phyloP scores from a whole-genome alignment of 2,113 vertebrate species.

The Phyllopteryx taeniolatus region DNA sequence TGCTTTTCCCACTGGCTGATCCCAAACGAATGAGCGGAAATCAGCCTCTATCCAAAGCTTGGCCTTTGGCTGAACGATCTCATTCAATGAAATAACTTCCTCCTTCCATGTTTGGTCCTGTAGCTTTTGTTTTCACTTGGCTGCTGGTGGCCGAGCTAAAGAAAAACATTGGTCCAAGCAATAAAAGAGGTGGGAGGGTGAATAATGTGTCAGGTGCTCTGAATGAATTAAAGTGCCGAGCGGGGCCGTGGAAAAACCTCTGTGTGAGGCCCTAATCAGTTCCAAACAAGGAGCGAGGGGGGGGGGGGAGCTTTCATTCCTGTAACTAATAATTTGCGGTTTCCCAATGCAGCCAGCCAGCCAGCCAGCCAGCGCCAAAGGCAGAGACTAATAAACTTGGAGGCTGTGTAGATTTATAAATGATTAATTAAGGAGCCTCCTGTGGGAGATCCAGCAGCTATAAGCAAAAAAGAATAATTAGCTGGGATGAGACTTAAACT shows the following conservation, averaged over 20 bases:
- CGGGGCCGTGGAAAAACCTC: conserved; percentile 68
- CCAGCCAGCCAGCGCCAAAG: conserved; percentile 75
- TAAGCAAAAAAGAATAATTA: conserved; percentile 83
- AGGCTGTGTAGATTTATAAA: conserved; percentile 83
- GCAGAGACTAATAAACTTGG: conserved; percentile 80
- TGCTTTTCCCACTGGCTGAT: conserved; percentile 14
- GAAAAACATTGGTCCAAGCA: conserved; percentile 63
- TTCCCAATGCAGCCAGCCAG: conserved; percentile 79
- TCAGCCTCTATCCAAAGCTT: conserved; percentile 26
- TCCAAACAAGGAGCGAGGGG: conserved; percentile 66
- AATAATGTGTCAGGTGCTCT: conserved; percentile 69
- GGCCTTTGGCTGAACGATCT: conserved; percentile 50
- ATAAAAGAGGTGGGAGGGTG: conserved; percentile 63
- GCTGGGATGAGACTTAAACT: conserved; percentile 80
- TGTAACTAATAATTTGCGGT: conserved; percentile 82
- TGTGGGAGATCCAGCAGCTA: conserved; percentile 72
- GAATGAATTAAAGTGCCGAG: conserved; percentile 69
- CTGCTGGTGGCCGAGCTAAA: conserved; percentile 50
- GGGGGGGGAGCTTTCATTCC: conserved; percentile 67
- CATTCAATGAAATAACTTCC: conserved; percentile 43
- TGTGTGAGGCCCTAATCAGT: conserved; percentile 75
- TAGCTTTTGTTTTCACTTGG: conserved; percentile 56
- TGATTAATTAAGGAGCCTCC: conserved; percentile 80
- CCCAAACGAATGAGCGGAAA: conserved; percentile 43
- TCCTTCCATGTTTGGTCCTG: conserved; percentile 50